Evolutionary conservation across 2,797 vertebrate genomes (phyloP).

Genomic region (Cheirogaleus major): DNA sequence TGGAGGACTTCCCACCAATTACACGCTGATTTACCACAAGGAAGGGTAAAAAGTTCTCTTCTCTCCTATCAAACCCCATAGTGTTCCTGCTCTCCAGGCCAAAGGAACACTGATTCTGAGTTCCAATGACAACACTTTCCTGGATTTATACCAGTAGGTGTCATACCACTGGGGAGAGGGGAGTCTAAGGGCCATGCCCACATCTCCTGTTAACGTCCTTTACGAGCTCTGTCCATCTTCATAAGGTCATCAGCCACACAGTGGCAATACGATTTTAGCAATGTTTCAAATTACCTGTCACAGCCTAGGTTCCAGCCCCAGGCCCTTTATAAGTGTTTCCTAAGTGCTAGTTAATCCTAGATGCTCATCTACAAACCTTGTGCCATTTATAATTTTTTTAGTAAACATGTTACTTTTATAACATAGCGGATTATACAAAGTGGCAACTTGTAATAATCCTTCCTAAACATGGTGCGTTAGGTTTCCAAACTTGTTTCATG

Average conservation of each 20-base stretch:
- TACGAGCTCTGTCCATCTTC: background rate
- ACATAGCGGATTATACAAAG: background rate
- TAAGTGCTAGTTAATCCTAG: background rate
- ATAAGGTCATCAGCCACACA: background rate
- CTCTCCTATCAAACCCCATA: background rate
- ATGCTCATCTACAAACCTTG: background rate
- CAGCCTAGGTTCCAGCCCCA: background rate
- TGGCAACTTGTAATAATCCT: background rate
- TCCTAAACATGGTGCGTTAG: background rate
- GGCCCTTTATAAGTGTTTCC: background rate
- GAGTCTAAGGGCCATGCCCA: background rate
- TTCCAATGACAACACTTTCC: background rate
- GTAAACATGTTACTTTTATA: background rate
- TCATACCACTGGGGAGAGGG: background rate
- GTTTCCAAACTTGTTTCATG: slow-evolving; percentile 34
- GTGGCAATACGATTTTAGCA: background rate
- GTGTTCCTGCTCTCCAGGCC: too few relatives aligned
- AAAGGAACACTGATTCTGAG: background rate
- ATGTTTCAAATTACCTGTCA: background rate
- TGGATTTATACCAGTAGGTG: background rate
- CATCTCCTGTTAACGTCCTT: background rate
- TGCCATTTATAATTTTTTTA: background rate
- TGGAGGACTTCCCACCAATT: slow-evolving; percentile 91
- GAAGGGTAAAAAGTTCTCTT: slow-evolving; percentile 89
- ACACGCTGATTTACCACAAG: slow-evolving; percentile 91